phyloP scores from a whole-genome alignment of 2,797 vertebrate species.

The Arrhamphus sclerolepis region DNA sequence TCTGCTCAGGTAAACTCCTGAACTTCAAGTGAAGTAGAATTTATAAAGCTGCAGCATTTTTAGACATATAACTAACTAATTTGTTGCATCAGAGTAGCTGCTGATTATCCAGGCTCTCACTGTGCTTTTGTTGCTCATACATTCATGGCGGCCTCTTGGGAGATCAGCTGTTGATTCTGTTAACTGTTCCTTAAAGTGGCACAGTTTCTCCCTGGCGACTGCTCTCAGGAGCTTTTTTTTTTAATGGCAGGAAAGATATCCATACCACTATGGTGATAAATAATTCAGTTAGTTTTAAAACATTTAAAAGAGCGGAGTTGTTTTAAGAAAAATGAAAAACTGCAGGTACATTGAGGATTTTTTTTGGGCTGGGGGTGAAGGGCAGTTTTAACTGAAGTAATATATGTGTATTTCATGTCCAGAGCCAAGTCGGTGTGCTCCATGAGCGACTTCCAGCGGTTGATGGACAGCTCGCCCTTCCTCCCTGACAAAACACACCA shows the following conservation, averaged over 20 bases:
- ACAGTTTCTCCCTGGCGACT: conserved; percentile 11
- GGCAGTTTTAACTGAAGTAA: background rate
- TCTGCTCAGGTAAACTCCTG: conserved; percentile 88
- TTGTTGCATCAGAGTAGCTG: conserved; percentile 6
- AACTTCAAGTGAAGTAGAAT: conserved; percentile 8
- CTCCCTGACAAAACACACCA: conserved; percentile 90
- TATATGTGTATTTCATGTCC: conserved; percentile 27
- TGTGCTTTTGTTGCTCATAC: conserved; percentile 16
- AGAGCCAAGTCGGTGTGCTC: conserved; percentile 98
- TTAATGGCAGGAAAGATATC: conserved; percentile 10
- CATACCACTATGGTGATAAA: conserved; percentile 30
- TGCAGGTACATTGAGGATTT: background rate
- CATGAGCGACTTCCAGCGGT: conserved; percentile 97
- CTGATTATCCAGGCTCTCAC: conserved; percentile 21
- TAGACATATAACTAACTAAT: conserved; percentile 11
- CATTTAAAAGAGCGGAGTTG: conserved; percentile 6
- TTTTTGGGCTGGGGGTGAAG: no score
- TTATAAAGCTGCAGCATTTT: conserved; percentile 23
- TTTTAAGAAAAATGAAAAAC: background rate
- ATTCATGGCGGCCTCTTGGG: background rate
- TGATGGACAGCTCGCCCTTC: conserved; percentile 98
- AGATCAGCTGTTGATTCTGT: conserved; percentile 21
- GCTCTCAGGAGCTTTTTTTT: conserved; percentile 25
- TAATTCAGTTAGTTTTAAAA: conserved; percentile 46
- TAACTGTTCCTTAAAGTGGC: conserved; percentile 34